Evolutionary conservation across 2,797 vertebrate genomes (phyloP).

Genomic region (Pangasius larnaudii): DNA sequence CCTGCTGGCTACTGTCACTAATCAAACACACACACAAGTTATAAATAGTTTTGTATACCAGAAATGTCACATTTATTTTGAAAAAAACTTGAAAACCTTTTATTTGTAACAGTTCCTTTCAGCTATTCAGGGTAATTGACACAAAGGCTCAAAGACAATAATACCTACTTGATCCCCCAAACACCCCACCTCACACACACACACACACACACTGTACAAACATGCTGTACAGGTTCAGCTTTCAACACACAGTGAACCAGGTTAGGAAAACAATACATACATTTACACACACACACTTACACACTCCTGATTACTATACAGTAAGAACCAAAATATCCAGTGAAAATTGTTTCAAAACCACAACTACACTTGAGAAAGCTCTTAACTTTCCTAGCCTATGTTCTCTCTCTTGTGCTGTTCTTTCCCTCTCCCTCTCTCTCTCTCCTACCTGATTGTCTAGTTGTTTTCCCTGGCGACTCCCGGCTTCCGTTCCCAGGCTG

Average conservation of each 20-base stretch:
- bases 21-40: conserved; percentile 64
- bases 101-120: background rate
- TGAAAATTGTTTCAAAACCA: conserved; percentile 42
- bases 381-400: conserved; percentile 48
- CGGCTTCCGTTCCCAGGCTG: conserved; percentile 99
- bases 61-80: background rate
- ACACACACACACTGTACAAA: conserved; percentile 35
- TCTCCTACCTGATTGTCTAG: conserved; percentile 96
- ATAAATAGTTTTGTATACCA: background rate
- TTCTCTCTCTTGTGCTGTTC: conserved; percentile 39
- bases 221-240: conserved; percentile 32
- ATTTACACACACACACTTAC: conserved; percentile 55
- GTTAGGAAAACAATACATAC: conserved; percentile 20
- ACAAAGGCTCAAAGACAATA: background rate
- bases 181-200: background rate
- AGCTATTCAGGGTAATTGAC: background rate
- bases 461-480: conserved; percentile 97
- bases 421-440: conserved; percentile 37
- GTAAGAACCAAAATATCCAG: conserved; percentile 27
- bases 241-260: conserved; percentile 33
- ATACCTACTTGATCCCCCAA: background rate
- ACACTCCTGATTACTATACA: conserved; percentile 62
- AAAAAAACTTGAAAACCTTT: no score
- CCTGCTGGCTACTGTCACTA: conserved; percentile 75
- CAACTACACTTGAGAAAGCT: conserved; percentile 34